Conservation (phyloP, 2,888 invertebrate species). For the Panzeria rudis region DNA sequence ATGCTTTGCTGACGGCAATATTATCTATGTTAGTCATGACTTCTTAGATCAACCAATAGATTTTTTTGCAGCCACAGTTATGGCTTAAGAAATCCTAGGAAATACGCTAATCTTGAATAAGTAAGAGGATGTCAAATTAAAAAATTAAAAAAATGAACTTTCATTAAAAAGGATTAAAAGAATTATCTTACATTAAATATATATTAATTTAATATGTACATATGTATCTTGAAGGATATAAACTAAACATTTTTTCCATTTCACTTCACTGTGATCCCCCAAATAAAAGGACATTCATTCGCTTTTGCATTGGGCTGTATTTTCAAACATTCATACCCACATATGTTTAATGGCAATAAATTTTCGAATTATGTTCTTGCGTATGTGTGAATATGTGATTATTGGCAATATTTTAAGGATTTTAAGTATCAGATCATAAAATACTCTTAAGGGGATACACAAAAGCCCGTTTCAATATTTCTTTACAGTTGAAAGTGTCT, state of each 20-base stretch:
- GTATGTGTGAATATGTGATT: conserved; percentile 21
- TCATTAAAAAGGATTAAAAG: too few species aligned
- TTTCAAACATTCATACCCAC: neutral
- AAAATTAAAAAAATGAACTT: too few species aligned
- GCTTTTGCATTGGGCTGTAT: neutral
- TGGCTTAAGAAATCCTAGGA: too few species aligned
- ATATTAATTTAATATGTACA: too few species aligned
- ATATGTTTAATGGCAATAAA: conserved; percentile 61
- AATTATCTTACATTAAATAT: too few species aligned
- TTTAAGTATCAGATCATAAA: conserved; percentile 63
- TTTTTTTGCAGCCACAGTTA: too few species aligned
- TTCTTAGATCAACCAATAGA: too few species aligned
- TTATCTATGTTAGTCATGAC: too few species aligned
- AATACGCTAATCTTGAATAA: too few species aligned
- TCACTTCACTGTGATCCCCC: neutral
- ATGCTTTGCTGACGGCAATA: too few species aligned
- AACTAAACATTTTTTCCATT: neutral
- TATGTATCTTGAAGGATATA: too few species aligned
- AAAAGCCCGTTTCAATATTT: conserved; percentile 10
- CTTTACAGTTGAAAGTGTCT: conserved; percentile 2
- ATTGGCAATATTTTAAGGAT: conserved; percentile 54
- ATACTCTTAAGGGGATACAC: conserved; percentile 54
- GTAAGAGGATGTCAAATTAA: too few species aligned
- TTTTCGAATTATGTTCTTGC: conserved; percentile 37
- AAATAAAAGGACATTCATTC: neutral